Evolutionary conservation across 1,140 invertebrate species (phyloP), one percentile per base, ranked within the genome.

Genomic region (Drosophila fuyamai): DNA sequence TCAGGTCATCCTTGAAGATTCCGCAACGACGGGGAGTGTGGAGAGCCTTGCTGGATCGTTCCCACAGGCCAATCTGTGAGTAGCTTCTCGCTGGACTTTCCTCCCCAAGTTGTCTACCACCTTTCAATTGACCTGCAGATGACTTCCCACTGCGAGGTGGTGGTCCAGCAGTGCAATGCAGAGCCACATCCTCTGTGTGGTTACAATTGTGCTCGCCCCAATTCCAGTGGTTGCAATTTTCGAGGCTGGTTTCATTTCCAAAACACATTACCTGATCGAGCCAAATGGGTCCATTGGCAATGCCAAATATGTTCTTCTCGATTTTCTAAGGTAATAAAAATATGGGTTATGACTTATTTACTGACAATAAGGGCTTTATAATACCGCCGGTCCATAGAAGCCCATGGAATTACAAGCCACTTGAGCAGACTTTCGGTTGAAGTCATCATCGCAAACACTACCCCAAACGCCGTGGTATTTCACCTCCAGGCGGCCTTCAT

Each of bases 381-480:
- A 14, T 60, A 93, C 85, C n/a, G 94, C 94, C 18, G 67, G 73
- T 2, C 95, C 95, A 23, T 92, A 93, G 61, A 93, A 95, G 4
- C 95, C 95, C 36, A 96, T 80, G 16, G 94, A 94, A 55, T 93
- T 93, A 72, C 96, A 96, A 10, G 95, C 93, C 1, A 96, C 95
- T 79, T 93, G 93, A 0, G 96, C 96, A 7, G 95, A 94, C 54
- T 94, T 93, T 14, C 93, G 90, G 35, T 94, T 95, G 79, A 97
- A 97, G 79, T 96, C 95, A 80, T 97, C 96, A 81, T 97, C 96
- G 86, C 96, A 97, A 12, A 97, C 93, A 1, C 95, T 96, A 1
- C 96, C 96, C 96, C 96, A 97, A 4, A 95, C 93, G 5, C 95
- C 95, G 71, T 94, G 94, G 80, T 96, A 94, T 61, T 93, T 93